These are phyloP conservation scores for Rhagonycha fulva DNA, from an alignment of 2,888 invertebrate species.

Conservation along the genomic window DNA sequence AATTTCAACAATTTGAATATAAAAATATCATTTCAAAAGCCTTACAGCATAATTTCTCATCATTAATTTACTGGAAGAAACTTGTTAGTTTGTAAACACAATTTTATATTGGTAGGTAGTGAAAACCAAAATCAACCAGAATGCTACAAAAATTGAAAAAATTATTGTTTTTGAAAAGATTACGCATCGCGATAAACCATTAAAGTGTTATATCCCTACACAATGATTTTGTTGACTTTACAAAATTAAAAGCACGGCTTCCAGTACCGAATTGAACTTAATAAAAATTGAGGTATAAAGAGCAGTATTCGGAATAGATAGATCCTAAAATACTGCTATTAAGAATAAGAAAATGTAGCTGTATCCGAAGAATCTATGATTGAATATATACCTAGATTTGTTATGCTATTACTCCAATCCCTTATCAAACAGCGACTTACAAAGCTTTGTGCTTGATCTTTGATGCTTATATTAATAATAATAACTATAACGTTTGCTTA, in stretches of 20 bases:
- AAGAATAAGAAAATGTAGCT: background rate
- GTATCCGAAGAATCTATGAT: background rate
- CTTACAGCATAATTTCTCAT: background rate
- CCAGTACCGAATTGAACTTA: background rate
- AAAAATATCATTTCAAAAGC: background rate
- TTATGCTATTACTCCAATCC: background rate
- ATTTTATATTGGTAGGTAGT: too few relatives aligned
- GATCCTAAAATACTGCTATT: background rate
- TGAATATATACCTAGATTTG: background rate
- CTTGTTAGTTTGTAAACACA: too few relatives aligned
- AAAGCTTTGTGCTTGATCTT: background rate
- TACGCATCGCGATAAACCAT: too few relatives aligned
- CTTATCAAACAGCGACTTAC: background rate
- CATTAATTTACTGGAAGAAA: background rate
- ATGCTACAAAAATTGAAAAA: too few relatives aligned
- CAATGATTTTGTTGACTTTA: background rate
- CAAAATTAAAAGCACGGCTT: background rate
- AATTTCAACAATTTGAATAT: background rate
- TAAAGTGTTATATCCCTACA: background rate
- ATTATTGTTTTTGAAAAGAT: too few relatives aligned
- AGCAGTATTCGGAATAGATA: background rate
- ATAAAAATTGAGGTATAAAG: background rate
- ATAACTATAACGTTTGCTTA: background rate
- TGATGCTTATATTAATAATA: background rate
- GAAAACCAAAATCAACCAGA: too few relatives aligned